Percentiles rank a stretch among this genome's conserved stretches.
phyloP scores from a whole-genome alignment of 35 echinoderm and acorn worm species.

The Holothuria glaberrima region DNA sequence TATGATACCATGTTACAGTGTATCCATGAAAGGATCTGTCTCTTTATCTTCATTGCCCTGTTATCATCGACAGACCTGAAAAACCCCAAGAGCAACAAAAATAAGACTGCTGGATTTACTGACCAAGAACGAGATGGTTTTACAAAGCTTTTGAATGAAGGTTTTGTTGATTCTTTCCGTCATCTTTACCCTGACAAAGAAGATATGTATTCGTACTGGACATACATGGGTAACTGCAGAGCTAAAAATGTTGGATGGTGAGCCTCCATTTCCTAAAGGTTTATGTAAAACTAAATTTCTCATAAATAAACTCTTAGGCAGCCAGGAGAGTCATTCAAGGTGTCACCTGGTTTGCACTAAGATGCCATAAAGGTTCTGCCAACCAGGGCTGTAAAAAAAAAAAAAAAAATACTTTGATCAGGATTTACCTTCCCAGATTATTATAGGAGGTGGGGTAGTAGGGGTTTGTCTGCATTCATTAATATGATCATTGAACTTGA shows the following conservation, averaged over 20 bases:
- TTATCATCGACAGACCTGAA: constrained; percentile 69
- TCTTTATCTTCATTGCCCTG: too few relatives aligned
- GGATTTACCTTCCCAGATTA: too few relatives aligned
- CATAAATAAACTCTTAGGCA: background rate
- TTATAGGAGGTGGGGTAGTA: too few relatives aligned
- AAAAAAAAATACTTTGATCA: too few relatives aligned
- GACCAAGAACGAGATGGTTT: constrained; percentile 91
- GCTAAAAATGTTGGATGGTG: constrained; percentile 95
- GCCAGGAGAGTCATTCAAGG: too few relatives aligned
- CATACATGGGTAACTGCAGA: constrained; percentile 96
- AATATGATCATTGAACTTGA: too few relatives aligned
- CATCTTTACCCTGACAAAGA: constrained; percentile 93
- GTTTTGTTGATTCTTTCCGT: constrained; percentile 85
- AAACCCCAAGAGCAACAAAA: constrained; percentile 92
- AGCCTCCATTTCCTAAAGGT: background rate
- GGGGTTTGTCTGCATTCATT: too few relatives aligned
- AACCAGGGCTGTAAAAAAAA: too few relatives aligned
- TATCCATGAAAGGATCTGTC: too few relatives aligned
- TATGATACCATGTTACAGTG: too few relatives aligned
- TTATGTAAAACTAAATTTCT: background rate
- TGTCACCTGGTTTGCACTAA: too few relatives aligned
- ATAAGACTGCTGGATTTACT: constrained; percentile 93
- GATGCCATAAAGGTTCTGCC: too few relatives aligned
- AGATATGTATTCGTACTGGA: constrained; percentile 88
- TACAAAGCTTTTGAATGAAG: constrained; percentile 66